A percentile compares a stretch with the other conserved stretches of the same genome.
phyloP scores from a whole-genome alignment of 2,888 invertebrate species.

The Ornithoptera alexandrae region DNA sequence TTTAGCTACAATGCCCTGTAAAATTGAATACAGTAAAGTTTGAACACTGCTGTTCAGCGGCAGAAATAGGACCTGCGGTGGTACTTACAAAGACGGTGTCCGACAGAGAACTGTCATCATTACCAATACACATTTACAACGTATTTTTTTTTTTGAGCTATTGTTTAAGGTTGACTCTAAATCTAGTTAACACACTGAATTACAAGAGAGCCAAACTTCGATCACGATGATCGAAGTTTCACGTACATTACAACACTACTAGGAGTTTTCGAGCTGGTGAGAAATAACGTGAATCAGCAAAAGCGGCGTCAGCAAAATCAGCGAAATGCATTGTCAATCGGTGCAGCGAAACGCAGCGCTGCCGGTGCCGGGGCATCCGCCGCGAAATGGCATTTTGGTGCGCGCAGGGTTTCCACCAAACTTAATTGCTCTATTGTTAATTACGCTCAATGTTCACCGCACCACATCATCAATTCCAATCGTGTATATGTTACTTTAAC shows the following conservation, averaged over 20 bases:
- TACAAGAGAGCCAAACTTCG: not conserved
- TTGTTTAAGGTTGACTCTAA: not conserved
- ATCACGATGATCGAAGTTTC: not conserved
- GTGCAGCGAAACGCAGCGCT: constrained; percentile 54
- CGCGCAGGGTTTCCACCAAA: constrained; percentile 59
- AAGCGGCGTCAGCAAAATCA: constrained; percentile 69
- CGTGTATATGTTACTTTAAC: constrained; percentile 50
- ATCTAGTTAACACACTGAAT: not conserved
- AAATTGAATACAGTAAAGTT: too few relatives aligned
- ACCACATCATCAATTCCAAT: constrained; percentile 57
- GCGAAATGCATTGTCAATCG: constrained; percentile 67
- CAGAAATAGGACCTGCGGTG: too few relatives aligned
- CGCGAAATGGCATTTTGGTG: constrained; percentile 47
- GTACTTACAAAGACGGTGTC: too few relatives aligned
- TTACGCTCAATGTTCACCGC: constrained; percentile 70
- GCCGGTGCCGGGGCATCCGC: constrained; percentile 31
- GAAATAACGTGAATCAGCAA: constrained; percentile 60
- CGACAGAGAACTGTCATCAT: too few relatives aligned
- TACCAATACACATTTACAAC: too few relatives aligned
- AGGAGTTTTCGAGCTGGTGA: constrained; percentile 33
- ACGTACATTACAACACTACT: not conserved
- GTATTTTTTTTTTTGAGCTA: too few relatives aligned
- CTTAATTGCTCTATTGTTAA: constrained; percentile 80
- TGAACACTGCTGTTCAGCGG: too few relatives aligned
- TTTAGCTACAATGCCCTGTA: too few relatives aligned